Evolutionary conservation across 2,113 vertebrate species (phyloP).

Genomic region (Hippoglossus stenolepis): DNA sequence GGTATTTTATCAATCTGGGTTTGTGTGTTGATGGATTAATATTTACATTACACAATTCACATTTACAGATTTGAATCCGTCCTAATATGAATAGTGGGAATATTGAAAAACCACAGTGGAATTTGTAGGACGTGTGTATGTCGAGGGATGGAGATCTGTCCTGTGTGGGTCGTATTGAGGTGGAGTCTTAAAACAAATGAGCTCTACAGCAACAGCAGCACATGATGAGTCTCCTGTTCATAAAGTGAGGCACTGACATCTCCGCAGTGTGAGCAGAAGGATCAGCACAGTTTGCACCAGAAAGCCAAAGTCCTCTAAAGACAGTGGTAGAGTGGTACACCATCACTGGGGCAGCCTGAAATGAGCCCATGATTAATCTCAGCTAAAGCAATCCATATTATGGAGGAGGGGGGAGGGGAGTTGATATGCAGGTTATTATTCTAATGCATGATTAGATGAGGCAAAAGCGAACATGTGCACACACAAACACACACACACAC

Average conservation of each 20-base stretch:
- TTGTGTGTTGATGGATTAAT: too few species aligned
- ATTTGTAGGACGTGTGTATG: neutral
- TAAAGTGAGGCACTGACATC: constrained; percentile 50
- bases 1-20: too few species aligned
- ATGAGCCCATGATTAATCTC: constrained; percentile 39
- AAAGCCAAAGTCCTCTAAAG: constrained; percentile 65
- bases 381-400: constrained; percentile 19
- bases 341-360: constrained; percentile 17
- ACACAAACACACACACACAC: neutral
- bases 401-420: constrained; percentile 14
- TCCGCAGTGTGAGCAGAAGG: constrained; percentile 50
- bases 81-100: too few species aligned
- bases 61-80: too few species aligned
- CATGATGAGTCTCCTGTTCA: constrained; percentile 26
- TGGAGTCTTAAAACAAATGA: constrained; percentile 27
- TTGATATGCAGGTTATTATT: constrained; percentile 10
- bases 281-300: constrained; percentile 53
- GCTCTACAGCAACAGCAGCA: constrained; percentile 48
- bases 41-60: too few species aligned
- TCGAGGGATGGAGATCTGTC: neutral
- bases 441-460: constrained; percentile 35
- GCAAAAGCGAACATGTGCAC: neutral
- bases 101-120: too few species aligned
- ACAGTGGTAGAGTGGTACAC: constrained; percentile 35
- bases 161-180: constrained; percentile 3